These are phyloP conservation scores for Ptychodera flava DNA, from an alignment of 35 echinoderm and acorn worm genomes.

Conservation along the genomic window DNA sequence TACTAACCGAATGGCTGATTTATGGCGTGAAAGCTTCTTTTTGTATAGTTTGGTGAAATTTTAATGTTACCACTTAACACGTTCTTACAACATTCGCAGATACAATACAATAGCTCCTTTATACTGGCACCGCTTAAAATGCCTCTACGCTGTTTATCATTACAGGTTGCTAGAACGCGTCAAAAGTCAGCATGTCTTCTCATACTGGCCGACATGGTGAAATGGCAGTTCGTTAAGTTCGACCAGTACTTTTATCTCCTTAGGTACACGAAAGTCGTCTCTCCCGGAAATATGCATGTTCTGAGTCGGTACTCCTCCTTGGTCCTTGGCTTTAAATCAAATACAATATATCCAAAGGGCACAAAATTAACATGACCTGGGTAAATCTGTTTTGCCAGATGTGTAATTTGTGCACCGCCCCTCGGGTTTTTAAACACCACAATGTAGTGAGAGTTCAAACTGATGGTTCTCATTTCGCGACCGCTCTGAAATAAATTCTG, in stretches of 20 bases:
- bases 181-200: conserved; percentile 39
- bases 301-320: conserved; percentile 39
- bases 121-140: conserved; percentile 28
- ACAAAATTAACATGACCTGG: conserved; percentile 37
- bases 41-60: conserved; percentile 49
- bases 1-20: conserved; percentile 38
- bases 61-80: conserved; percentile 52
- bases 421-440: conserved; percentile 54
- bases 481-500: conserved; percentile 50
- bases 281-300: conserved; percentile 51
- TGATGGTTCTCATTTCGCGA: conserved; percentile 57
- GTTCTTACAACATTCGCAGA: conserved; percentile 56
- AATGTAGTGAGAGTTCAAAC: conserved; percentile 65
- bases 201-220: too few relatives aligned
- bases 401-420: conserved; percentile 48
- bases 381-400: conserved; percentile 45
- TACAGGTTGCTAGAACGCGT: conserved; percentile 34
- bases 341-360: conserved; percentile 41
- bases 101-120: conserved; percentile 28
- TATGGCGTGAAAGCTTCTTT: conserved; percentile 42
- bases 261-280: too few relatives aligned
- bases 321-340: conserved; percentile 54
- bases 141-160: conserved; percentile 27
- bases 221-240: too few relatives aligned
- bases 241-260: too few relatives aligned